Conservation (phyloP, 2,113 vertebrate genomes). For the Bufo gargarizans region DNA sequence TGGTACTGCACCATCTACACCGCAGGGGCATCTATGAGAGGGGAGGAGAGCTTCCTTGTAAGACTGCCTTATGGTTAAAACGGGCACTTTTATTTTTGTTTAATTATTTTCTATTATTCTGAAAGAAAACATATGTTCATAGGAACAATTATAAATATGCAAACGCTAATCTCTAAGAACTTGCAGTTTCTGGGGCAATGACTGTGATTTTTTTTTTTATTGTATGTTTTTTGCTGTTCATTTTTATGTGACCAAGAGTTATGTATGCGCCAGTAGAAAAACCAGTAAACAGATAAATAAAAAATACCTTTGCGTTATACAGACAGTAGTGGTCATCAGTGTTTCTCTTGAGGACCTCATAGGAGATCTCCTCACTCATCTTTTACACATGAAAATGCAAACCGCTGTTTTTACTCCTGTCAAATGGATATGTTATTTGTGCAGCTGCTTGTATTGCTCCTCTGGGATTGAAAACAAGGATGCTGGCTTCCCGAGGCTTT, state of each 20-base stretch:
- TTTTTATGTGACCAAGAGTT: not conserved
- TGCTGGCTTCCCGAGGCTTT: conserved; percentile 47
- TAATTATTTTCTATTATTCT: too few relatives aligned
- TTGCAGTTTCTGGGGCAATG: too few relatives aligned
- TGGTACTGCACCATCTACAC: too few relatives aligned
- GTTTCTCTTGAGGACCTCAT: not conserved
- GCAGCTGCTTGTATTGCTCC: conserved; percentile 49
- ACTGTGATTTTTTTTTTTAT: too few relatives aligned
- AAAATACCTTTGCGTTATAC: not conserved
- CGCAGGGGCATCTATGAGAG: too few relatives aligned
- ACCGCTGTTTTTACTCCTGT: conserved; percentile 14
- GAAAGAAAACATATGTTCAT: too few relatives aligned
- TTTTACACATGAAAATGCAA: conserved; percentile 38
- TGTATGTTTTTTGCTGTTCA: not conserved
- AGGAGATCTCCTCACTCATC: conserved; percentile 10
- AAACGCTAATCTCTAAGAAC: too few relatives aligned
- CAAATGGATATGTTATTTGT: conserved; percentile 54
- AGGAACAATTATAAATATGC: too few relatives aligned
- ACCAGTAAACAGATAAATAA: not conserved
- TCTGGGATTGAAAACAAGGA: conserved; percentile 50
- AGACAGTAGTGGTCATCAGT: not conserved
- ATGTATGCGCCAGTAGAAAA: not conserved
- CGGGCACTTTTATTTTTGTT: too few relatives aligned
- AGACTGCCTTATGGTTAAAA: too few relatives aligned
- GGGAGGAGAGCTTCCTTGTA: too few relatives aligned